Evolutionary conservation across 2,797 vertebrate species (phyloP).

Genomic region (Oreortyx pictus): DNA sequence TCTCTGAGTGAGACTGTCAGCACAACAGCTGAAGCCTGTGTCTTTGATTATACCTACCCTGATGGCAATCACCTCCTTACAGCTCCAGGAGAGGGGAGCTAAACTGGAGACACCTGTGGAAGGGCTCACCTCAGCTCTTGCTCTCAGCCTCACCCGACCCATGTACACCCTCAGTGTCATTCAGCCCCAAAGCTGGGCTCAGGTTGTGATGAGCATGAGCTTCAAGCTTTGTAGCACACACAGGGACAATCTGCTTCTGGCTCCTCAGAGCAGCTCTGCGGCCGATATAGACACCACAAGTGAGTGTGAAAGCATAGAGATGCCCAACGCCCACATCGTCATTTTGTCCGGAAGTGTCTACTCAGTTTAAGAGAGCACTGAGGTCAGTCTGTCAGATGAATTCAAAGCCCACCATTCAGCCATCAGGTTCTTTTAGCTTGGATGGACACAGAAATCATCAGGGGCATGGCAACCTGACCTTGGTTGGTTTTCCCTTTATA

Average conservation of each 20-base stretch:
- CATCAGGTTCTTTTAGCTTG: not conserved
- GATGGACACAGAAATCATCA: not conserved
- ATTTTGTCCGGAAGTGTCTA: not conserved
- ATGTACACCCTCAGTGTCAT: not conserved
- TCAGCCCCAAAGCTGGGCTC: not conserved
- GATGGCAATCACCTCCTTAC: not conserved
- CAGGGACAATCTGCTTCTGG: too few relatives aligned
- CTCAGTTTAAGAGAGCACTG: not conserved
- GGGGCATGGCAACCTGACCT: not conserved
- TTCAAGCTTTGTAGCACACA: fast-evolving
- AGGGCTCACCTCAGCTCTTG: not conserved
- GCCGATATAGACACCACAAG: fast-evolving
- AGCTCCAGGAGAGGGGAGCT: not conserved
- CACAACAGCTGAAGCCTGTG: not conserved
- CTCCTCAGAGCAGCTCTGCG: not conserved
- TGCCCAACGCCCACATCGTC: not conserved
- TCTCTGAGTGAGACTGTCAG: not conserved
- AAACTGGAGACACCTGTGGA: not conserved
- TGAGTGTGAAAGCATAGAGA: not conserved
- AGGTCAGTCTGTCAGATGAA: not conserved
- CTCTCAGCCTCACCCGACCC: not conserved
- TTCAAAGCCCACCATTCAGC: not conserved
- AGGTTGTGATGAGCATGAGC: not conserved
- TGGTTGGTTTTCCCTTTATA: not conserved
- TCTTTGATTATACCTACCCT: not conserved